Base-by-base conservation (phyloP, 2,113 vertebrate genomes). In the Bufo bufo region DNA sequence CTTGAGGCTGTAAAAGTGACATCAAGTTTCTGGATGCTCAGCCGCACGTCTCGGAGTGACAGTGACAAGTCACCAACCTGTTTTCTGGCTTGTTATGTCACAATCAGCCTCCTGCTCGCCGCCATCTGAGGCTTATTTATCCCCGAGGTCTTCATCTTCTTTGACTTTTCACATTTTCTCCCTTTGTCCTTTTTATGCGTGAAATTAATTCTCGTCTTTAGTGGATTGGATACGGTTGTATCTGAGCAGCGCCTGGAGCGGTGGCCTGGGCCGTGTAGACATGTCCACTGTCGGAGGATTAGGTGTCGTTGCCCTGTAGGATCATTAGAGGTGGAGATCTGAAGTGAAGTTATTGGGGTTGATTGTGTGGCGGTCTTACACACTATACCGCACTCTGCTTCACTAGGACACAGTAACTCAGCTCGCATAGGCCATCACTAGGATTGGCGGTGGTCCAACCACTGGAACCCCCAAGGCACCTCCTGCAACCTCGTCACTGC, bases 21-120 rank as follows among this genome's bases (percentile, higher is more conserved):
- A 87, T 66, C 78, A 80, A 80, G 47, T 54, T 79, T 65, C 65
- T 80, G 59, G 59, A 80, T 69, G 75, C 59, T 11, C 61, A 54
- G 45, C 49, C 77, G 33, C 45, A 54, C 61, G 3, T 80, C 61
- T 33, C n/a, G 0, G 61, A 45, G 61, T 86, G 75, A 84, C 84
- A 61, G 56, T 85, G 84, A 85, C 84, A 63, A 63, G 74, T 85
- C 84, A 16, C 54, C 84, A 63, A 50, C 84, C 33, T 50, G 84
- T 50, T 12, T 10, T 23, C 52, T 63, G 20, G 56, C 84, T 63
- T 61, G 74, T 85, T 59, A 59, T 63, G 49, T 61, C 84, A 77
- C 84, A 63, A 59, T 85, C 72, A 8, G 19, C 81, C 54, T 17
- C 33, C 72, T 54, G 71, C 52, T 77, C 58, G 2, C 56, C 84